Base-by-base conservation (phyloP, 1,140 invertebrate species). In the Pogonomyrmex barbatus region DNA sequence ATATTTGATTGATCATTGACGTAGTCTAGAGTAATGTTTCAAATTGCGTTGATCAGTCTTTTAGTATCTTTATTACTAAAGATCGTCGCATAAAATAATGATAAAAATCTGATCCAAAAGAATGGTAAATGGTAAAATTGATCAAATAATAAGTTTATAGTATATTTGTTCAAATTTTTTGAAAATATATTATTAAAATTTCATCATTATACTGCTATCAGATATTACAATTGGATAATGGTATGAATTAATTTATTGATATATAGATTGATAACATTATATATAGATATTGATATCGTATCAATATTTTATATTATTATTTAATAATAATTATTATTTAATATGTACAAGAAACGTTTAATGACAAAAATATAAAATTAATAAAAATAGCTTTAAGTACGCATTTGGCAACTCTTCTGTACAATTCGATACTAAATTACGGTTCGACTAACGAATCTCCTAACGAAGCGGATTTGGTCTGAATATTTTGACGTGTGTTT, bases 401-500 rank as follows among this genome's bases (percentile, higher is more conserved):
- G 24, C 24, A 24, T 24, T 24, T 24, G 24, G 24, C 24, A 24
- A 24, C 24, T 24, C 24, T 24, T 24, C 24, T 24, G 24, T 24
- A 42, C 17, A 45, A 9, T 45, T 45, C 1, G 42, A 73, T 10
- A 39, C 10, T 73, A n/a, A 75, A 36, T 75, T n/a, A 56, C 50
- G 24, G 12, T 2, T 17, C n/a, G n/a, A 39, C 50, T 75, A 75
- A 39, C 39, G 33, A 76, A 8, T 14, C n/a, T 5, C 36, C 4
- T 42, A 58, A 24, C 4, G 36, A 58, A 58, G 50, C 36, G 14
- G 36, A 30, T 76, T 56, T 8, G 6, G 47, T 2, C n/a, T 52
- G 42, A 58, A 65, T 65, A 67, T 67, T 54, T 52, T 47, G 14
- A 79, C 62, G 8, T 24, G 14, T 6, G 9, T 12, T 65, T 78